Conservation (phyloP, 1,140 invertebrate species). For the Aphis gossypii region DNA sequence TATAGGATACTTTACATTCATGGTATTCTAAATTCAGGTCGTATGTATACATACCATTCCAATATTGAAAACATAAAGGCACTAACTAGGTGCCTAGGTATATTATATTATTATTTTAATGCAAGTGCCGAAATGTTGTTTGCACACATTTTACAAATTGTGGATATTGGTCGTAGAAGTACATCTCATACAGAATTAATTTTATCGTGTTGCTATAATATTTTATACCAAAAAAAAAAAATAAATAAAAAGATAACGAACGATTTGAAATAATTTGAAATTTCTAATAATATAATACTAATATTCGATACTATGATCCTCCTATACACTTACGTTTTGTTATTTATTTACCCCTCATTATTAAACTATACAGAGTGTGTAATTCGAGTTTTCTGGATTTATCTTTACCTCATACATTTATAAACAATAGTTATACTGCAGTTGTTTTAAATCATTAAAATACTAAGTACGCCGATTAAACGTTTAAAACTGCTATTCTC, state of each 20-base stretch:
- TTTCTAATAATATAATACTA: neutral
- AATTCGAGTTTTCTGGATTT: neutral
- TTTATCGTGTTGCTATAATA: neutral
- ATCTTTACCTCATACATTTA: neutral
- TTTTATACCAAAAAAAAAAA: neutral
- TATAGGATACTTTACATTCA: neutral
- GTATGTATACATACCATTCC: neutral
- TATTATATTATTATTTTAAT: neutral
- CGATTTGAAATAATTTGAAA: neutral
- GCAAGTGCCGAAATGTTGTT: neutral
- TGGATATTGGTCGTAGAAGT: neutral
- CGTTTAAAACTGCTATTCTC: neutral
- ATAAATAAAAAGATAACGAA: neutral
- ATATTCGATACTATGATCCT: no score
- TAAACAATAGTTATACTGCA: neutral
- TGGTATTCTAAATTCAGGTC: neutral
- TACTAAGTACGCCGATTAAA: neutral
- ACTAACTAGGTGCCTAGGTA: neutral
- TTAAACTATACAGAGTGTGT: neutral
- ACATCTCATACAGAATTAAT: neutral
- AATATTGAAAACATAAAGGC: neutral
- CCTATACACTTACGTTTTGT: no score
- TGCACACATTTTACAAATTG: neutral
- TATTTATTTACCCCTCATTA: no score
- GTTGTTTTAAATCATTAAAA: neutral